These are phyloP conservation scores for Ceramica pisi DNA, from an alignment of 2,888 invertebrate genomes.

Conservation along the genomic window DNA sequence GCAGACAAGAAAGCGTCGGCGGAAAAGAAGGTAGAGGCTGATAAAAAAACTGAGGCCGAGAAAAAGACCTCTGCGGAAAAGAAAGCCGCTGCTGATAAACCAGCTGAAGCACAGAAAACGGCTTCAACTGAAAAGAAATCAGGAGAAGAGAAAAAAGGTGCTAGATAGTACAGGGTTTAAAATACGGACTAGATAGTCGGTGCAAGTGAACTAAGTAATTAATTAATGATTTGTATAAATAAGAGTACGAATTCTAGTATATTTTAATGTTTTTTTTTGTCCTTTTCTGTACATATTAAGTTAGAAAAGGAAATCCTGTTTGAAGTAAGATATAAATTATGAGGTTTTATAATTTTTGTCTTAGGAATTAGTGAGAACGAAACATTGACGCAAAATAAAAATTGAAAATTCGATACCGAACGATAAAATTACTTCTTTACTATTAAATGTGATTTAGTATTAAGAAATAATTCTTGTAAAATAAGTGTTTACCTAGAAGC, in stretches of 20 bases:
- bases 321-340: constrained; percentile 53
- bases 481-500: constrained; percentile 19
- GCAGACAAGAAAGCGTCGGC: constrained; percentile 39
- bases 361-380: constrained; percentile 11
- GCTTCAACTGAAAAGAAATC: constrained; percentile 52
- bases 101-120: constrained; percentile 64
- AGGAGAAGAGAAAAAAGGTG: constrained; percentile 74
- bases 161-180: constrained; percentile 84
- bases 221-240: constrained; percentile 63
- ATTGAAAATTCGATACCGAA: constrained; percentile 25
- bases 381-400: constrained; percentile 52
- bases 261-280: constrained; percentile 56
- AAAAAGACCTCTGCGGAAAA: constrained; percentile 35
- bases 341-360: constrained; percentile 55
- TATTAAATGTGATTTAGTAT: constrained; percentile 44
- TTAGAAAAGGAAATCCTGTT: constrained; percentile 47
- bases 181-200: constrained; percentile 52
- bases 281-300: constrained; percentile 64
- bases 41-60: constrained; percentile 13
- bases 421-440: constrained; percentile 33
- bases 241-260: constrained; percentile 62
- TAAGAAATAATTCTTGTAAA: constrained; percentile 35
- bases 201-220: constrained; percentile 61
- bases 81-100: constrained; percentile 31
- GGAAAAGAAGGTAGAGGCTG: constrained; percentile 63